These are phyloP conservation scores for Trogon surrucura DNA, from an alignment of 2,113 vertebrate species.

Conservation along the genomic window DNA sequence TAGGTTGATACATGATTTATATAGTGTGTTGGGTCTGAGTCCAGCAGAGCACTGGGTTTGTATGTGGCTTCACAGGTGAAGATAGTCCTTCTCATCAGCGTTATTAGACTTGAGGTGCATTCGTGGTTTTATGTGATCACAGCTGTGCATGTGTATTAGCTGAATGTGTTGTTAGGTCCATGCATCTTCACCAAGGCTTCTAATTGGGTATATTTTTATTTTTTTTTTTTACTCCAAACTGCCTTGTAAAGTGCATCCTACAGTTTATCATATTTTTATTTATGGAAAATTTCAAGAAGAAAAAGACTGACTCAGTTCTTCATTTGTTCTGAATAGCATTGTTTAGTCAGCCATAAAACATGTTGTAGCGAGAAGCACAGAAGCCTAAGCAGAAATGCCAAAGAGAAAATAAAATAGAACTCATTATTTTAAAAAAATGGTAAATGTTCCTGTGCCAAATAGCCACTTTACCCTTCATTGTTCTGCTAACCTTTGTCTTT, in stretches of 20 bases:
- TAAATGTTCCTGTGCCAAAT: not conserved
- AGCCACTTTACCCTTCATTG: not conserved
- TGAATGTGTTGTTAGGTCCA: not conserved
- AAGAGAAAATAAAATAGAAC: constrained; percentile 12
- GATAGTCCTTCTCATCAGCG: not conserved
- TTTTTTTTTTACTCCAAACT: not conserved
- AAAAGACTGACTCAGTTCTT: not conserved
- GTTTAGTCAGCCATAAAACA: constrained; percentile 7
- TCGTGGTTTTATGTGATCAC: not conserved
- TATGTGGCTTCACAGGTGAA: not conserved
- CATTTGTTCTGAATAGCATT: not conserved
- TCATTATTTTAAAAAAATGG: constrained; percentile 4
- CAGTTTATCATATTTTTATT: not conserved
- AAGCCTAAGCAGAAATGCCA: not conserved
- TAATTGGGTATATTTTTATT: not conserved
- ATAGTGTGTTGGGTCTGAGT: not conserved
- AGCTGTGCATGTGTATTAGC: not conserved
- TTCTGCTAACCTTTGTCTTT: constrained; percentile 24
- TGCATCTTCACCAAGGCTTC: not conserved
- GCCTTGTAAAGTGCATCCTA: not conserved
- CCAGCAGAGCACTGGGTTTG: not conserved
- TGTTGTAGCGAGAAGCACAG: constrained; percentile 18
- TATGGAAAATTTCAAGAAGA: not conserved
- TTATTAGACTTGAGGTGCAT: not conserved
- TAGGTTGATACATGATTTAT: not conserved